Evolutionary conservation across 64 coral and sea anemone genomes (phyloP), one percentile per base, ranked within the genome.

Genomic region (Actinia equina): DNA sequence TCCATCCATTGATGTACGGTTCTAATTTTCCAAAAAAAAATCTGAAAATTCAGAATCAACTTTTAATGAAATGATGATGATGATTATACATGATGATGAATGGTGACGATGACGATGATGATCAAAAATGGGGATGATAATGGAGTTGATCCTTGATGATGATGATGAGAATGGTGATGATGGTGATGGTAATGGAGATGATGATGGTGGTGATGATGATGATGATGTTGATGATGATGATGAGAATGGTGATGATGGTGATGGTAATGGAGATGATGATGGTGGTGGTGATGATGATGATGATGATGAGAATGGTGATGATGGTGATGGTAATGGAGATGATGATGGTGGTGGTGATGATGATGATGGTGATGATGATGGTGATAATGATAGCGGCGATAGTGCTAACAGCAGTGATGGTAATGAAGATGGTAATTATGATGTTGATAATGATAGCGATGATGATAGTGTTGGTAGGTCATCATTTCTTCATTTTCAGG

Each of bases 401-500:
- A 12, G 12, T 54, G 60, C 11, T 20, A 18, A 18, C 16, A 5
- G 16, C 17, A 18, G 27, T 27, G 65, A 25, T 26, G 65, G 12
- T 71, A 10, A 27, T 26, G 65, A 71, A 30, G 65, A 71, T 18
- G 17, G 61, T 64, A 19, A 18, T 64, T 15, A 64, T 64, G 61
- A 22, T 64, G 61, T 2, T 17, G 61, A 22, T 17, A 19, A 64
- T 64, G 15, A 19, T 64, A 14, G 30, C 30, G 30, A 37, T 37
- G 63, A 9, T 67, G 63, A 37, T 67, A 20, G 20, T 67, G 63
- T 20, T 67, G 20, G 25, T 67, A n/a, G 22, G 26, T 81, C 22
- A 46, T 81, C 17, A 13, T 86, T 15, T 58, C 71, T 86, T 23
- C 17, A 41, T 76, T 51, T 53, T 63, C 70, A 99, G 97, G 70